Conservation (phyloP, 92 coral and sea anemone genomes). For the Umimayanthus kanabou region DNA sequence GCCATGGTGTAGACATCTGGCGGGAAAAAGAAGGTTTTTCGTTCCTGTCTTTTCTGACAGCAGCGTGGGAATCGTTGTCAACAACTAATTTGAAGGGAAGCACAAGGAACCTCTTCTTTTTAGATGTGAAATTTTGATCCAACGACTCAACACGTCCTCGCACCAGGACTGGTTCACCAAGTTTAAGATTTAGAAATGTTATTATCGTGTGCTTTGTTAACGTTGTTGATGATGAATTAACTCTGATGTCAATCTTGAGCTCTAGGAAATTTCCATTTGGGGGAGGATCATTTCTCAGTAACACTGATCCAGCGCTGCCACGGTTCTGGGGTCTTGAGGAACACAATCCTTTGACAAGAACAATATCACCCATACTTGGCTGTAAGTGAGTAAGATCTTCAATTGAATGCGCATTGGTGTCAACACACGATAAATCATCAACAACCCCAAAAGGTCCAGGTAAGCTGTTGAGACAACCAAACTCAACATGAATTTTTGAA, state of each 20-base stretch:
- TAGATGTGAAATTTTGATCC: slow-evolving; percentile 30
- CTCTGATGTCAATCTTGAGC: slow-evolving; percentile 65
- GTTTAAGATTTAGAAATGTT: slow-evolving; percentile 45
- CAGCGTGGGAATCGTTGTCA: slow-evolving; percentile 66
- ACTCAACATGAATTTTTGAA: not conserved
- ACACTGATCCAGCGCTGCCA: slow-evolving; percentile 51
- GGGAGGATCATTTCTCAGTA: slow-evolving; percentile 57
- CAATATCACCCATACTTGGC: slow-evolving; percentile 46
- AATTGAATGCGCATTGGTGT: slow-evolving; percentile 16
- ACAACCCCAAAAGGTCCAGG: slow-evolving; percentile 64
- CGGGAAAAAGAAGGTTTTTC: slow-evolving; percentile 46
- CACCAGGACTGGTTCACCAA: slow-evolving; percentile 47
- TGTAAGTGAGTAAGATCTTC: slow-evolving; percentile 44
- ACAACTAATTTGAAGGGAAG: slow-evolving; percentile 67
- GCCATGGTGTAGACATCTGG: slow-evolving; percentile 70
- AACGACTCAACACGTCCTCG: slow-evolving; percentile 66
- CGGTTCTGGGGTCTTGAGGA: slow-evolving; percentile 47
- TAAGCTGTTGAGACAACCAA: slow-evolving; percentile 5
- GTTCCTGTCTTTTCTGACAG: slow-evolving; percentile 52
- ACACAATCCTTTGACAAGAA: slow-evolving; percentile 61
- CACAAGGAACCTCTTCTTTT: slow-evolving; percentile 39
- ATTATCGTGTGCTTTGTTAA: slow-evolving; percentile 48
- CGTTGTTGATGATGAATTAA: slow-evolving; percentile 16
- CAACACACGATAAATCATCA: slow-evolving; percentile 42
- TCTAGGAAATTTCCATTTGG: slow-evolving; percentile 43